Percentiles rank a stretch among this genome's conserved stretches.
These are phyloP conservation scores for Gallirallus australis DNA, from an alignment of 2,797 vertebrate species.

Conservation along the genomic window DNA sequence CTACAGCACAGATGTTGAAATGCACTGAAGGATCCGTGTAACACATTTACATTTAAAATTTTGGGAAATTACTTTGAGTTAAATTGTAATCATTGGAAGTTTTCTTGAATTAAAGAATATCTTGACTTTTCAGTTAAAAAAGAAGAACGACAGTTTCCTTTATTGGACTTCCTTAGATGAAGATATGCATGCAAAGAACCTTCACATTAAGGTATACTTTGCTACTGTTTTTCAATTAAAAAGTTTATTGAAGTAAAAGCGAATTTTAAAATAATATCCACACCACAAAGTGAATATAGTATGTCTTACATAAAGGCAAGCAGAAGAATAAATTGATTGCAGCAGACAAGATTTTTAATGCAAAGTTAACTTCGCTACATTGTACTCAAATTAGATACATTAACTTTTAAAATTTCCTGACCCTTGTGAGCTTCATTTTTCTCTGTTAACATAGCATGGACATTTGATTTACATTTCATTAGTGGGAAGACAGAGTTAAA, in stretches of 20 bases:
- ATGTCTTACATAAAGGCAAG: background rate
- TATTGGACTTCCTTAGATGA: background rate
- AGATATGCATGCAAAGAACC: background rate
- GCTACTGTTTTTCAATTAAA: background rate
- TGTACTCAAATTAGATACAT: background rate
- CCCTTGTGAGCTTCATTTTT: slow-evolving; percentile 4
- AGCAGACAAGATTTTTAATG: background rate
- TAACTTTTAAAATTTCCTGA: slow-evolving; percentile 5
- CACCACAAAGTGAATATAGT: background rate
- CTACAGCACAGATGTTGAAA: background rate
- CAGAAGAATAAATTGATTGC: background rate
- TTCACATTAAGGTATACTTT: background rate
- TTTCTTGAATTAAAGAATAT: background rate
- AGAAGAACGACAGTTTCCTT: background rate
- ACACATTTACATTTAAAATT: background rate
- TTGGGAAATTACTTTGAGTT: background rate
- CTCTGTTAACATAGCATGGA: background rate
- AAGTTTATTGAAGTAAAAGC: background rate
- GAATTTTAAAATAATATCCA: background rate
- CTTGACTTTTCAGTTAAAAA: background rate
- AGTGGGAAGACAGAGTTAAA: background rate
- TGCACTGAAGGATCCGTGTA: background rate
- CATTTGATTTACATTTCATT: slow-evolving; percentile 35
- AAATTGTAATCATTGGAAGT: background rate
- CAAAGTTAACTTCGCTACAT: background rate